These are phyloP conservation scores for Cephus pygmeus DNA, from an alignment of 2,888 invertebrate species.

Conservation along the genomic window DNA sequence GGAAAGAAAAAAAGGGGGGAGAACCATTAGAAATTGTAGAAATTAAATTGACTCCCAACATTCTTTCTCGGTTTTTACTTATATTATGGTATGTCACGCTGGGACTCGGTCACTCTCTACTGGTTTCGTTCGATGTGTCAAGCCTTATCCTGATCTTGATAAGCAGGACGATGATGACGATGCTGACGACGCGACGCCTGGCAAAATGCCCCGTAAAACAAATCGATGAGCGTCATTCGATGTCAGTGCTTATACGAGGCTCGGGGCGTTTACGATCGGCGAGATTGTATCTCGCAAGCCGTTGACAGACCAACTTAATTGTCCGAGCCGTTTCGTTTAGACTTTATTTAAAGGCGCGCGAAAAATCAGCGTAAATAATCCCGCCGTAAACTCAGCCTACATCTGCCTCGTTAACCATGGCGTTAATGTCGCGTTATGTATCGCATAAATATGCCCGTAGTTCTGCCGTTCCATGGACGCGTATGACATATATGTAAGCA, in stretches of 20 bases:
- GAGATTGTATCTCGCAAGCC: conserved; percentile 43
- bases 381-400: conserved; percentile 17
- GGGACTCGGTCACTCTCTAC: background rate
- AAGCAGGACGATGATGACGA: background rate
- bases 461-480: background rate
- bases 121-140: background rate
- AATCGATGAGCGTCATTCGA: conserved; percentile 45
- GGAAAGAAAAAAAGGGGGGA: background rate
- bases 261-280: conserved; percentile 16
- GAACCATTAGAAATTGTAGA: background rate
- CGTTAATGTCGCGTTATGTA: conserved; percentile 28
- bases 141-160: background rate
- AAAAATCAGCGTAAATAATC: conserved; percentile 30
- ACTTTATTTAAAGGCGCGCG: conserved; percentile 30
- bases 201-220: conserved; percentile 38
- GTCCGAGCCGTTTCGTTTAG: conserved; percentile 35
- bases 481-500: background rate
- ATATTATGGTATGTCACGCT: background rate
- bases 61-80: background rate
- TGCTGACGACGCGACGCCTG: background rate
- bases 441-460: conserved; percentile 17
- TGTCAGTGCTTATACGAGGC: conserved; percentile 10
- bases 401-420: conserved; percentile 31
- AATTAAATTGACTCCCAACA: background rate
- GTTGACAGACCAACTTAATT: conserved; percentile 46